phyloP scores from a whole-genome alignment of 2,113 vertebrate species.

The Plectropomus leopardus region DNA sequence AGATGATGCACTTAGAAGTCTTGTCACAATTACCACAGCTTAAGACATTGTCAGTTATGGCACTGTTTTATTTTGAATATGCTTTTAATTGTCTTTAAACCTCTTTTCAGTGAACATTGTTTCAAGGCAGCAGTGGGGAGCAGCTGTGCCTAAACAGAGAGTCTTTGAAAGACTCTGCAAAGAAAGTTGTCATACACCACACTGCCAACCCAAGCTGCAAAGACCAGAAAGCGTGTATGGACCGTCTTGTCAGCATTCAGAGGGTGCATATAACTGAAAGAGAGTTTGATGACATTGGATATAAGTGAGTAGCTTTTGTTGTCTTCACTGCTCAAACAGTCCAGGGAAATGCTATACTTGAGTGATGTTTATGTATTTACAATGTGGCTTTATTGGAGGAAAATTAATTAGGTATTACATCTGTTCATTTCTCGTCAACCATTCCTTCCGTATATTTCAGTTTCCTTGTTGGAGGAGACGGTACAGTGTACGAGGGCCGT shows the following conservation, averaged over 20 bases:
- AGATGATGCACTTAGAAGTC: background rate
- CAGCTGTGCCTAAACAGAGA: slow-evolving; percentile 54
- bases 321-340: background rate
- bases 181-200: slow-evolving; percentile 80
- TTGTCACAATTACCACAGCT: background rate
- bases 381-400: background rate
- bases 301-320: slow-evolving; percentile 80
- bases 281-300: slow-evolving; percentile 84
- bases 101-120: slow-evolving; percentile 56
- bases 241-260: slow-evolving; percentile 73
- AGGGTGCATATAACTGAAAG: slow-evolving; percentile 72
- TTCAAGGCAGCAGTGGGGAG: slow-evolving; percentile 74
- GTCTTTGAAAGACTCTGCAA: slow-evolving; percentile 47
- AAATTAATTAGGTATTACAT: too few species aligned
- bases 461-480: slow-evolving; percentile 85
- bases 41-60: background rate
- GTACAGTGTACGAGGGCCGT: slow-evolving; percentile 86
- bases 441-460: slow-evolving; percentile 62
- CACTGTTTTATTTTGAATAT: background rate
- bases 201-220: slow-evolving; percentile 69
- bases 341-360: background rate
- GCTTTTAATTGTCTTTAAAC: background rate
- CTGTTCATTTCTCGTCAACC: too few species aligned
- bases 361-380: background rate
- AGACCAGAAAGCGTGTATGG: slow-evolving; percentile 36